phyloP scores from a whole-genome alignment of 2,888 invertebrate genomes.

The Nemotelus nigrinus region DNA sequence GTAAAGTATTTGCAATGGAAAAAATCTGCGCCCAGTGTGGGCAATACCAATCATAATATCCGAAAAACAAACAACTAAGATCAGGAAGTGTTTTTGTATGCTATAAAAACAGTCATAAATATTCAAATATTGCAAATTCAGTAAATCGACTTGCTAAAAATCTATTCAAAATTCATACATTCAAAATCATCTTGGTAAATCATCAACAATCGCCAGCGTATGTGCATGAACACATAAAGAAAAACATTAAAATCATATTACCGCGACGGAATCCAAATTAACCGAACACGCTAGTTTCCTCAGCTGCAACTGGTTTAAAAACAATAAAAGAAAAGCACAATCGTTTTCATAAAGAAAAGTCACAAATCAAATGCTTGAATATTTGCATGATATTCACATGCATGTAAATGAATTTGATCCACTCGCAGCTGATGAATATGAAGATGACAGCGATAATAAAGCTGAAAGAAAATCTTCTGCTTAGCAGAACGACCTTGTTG shows the following conservation, averaged over 20 bases:
- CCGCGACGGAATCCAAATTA: constrained; percentile 21
- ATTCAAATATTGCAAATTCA: no score
- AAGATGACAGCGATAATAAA: background rate
- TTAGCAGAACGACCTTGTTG: constrained; percentile 36
- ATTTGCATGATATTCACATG: background rate
- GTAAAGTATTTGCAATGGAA: no score
- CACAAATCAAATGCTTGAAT: background rate
- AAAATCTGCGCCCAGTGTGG: no score
- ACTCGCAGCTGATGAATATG: background rate
- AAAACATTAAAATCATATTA: constrained; percentile 38
- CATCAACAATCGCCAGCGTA: no score
- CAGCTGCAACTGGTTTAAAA: background rate
- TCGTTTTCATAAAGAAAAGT: background rate
- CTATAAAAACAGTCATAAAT: no score
- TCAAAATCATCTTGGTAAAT: no score
- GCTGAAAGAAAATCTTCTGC: constrained; percentile 31
- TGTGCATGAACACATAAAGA: constrained; percentile 13
- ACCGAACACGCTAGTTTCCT: background rate
- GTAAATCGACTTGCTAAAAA: no score
- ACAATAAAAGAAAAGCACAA: constrained; percentile 7
- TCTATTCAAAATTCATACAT: no score
- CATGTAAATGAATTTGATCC: background rate
- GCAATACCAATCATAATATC: no score
- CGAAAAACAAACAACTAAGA: no score
- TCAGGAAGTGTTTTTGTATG: no score